phyloP scores from a whole-genome alignment of 2,888 invertebrate species.

The Rhaphigaster nebulosa region DNA sequence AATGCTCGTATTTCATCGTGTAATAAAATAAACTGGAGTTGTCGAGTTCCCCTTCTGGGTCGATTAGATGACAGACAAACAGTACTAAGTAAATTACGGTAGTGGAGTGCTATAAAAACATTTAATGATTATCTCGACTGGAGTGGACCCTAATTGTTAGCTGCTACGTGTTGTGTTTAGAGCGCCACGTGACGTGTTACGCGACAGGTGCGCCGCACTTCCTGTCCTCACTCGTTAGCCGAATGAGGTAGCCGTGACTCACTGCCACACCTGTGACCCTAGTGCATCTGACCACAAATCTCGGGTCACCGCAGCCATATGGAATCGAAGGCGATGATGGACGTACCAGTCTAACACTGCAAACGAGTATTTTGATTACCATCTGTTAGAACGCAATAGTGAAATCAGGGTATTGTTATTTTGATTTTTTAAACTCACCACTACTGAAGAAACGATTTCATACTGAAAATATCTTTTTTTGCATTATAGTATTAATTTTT shows the following conservation, averaged over 20 bases:
- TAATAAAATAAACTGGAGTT: background rate
- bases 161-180: constrained; percentile 6
- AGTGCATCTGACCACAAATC: constrained; percentile 41
- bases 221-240: constrained; percentile 54
- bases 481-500: too few relatives aligned
- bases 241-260: constrained; percentile 25
- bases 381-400: background rate
- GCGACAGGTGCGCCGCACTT: constrained; percentile 53
- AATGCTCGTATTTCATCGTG: background rate
- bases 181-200: constrained; percentile 24
- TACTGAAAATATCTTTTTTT: too few relatives aligned
- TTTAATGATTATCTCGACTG: constrained; percentile 25
- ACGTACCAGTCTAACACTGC: background rate
- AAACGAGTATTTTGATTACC: background rate
- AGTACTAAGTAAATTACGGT: constrained; percentile 29
- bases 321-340: background rate
- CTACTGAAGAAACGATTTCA: background rate
- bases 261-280: background rate
- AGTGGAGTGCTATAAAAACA: constrained; percentile 46
- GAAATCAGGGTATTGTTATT: background rate
- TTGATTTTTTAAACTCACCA: too few relatives aligned
- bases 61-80: constrained; percentile 22
- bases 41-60: background rate
- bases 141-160: constrained; percentile 40
- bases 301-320: constrained; percentile 21